phyloP scores from a whole-genome alignment of 2,113 vertebrate species.

The Sarotherodon lohbergeri region DNA sequence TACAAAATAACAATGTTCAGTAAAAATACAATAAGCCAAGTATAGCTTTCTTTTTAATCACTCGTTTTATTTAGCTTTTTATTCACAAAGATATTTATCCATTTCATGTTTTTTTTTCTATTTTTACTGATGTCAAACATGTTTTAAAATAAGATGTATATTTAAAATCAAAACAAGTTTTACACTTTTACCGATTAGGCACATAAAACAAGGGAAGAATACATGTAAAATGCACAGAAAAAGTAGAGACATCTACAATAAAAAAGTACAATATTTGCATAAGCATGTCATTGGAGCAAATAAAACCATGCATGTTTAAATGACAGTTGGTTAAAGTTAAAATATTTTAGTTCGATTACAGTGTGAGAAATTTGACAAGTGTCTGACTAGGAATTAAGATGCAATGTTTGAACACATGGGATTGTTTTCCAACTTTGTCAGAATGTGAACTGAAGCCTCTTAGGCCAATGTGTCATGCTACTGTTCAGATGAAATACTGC shows the following conservation, averaged over 20 bases:
- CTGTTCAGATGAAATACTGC: neutral
- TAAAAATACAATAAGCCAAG: neutral
- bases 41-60: neutral
- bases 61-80: conserved; percentile 34
- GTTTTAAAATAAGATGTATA: neutral
- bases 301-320: neutral
- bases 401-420: neutral
- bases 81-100: neutral
- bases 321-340: conserved; percentile 12
- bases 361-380: neutral
- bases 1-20: neutral
- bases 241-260: neutral
- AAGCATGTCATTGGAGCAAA: neutral
- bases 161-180: neutral
- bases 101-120: neutral
- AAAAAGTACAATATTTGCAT: neutral
- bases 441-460: neutral
- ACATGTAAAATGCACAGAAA: neutral
- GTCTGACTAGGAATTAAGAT: neutral
- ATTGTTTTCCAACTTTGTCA: neutral
- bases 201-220: neutral
- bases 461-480: neutral
- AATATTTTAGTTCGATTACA: conserved; percentile 33
- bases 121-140: neutral
- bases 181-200: neutral